These are phyloP conservation scores for Labroides dimidiatus DNA, from an alignment of 2,797 vertebrate genomes.

Conservation along the genomic window DNA sequence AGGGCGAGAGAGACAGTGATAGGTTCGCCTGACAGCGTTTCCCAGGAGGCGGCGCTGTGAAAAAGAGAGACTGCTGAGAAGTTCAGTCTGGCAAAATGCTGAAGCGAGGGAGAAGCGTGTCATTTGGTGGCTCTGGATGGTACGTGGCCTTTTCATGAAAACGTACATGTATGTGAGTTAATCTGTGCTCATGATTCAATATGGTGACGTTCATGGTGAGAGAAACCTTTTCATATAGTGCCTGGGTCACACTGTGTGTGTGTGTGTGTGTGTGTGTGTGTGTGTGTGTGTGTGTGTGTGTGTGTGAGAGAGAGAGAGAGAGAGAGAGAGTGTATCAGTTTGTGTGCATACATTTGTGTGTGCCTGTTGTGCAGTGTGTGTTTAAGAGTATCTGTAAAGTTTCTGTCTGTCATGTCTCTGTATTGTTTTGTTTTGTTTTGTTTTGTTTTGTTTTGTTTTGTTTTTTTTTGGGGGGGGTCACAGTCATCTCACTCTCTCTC, in stretches of 20 bases:
- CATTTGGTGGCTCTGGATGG: conserved; percentile 96
- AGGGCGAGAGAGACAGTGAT: conserved; percentile 9
- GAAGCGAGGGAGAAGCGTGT: conserved; percentile 93
- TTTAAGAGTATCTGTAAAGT: conserved; percentile 18
- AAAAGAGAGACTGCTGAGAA: conserved; percentile 46
- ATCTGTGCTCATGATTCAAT: background rate
- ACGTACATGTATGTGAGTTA: background rate
- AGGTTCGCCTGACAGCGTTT: conserved; percentile 44
- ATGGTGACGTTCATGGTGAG: background rate
- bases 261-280: conserved; percentile 12
- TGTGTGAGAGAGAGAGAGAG: no score
- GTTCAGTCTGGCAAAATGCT: conserved; percentile 84
- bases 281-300: conserved; percentile 21
- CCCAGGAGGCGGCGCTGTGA: conserved; percentile 53
- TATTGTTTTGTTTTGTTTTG: no score
- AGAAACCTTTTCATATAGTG: background rate
- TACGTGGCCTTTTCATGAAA: conserved; percentile 78
- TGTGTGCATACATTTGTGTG: conserved; percentile 20
- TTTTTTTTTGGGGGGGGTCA: no score
- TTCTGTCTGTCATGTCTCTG: conserved; percentile 56
- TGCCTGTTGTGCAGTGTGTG: conserved; percentile 5
- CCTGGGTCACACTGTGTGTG: conserved; percentile 1
- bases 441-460: no score
- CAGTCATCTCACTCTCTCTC: no score
- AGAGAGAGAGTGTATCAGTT: no score